These are phyloP conservation scores for Apogon hyalosoma DNA, from an alignment of 2,797 vertebrate genomes.

Conservation along the genomic window DNA sequence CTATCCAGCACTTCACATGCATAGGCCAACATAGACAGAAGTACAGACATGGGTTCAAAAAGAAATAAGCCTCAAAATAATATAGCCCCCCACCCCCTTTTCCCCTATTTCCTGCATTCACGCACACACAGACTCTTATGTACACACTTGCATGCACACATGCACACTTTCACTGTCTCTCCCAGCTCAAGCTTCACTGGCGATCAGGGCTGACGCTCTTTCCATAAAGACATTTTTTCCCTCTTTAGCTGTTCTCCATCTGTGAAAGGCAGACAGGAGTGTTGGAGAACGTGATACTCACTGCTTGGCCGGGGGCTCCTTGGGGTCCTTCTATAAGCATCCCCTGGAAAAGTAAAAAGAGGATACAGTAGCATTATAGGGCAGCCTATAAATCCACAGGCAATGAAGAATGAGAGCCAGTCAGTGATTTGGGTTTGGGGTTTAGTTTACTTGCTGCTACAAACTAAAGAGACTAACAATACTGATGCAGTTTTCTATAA, in stretches of 20 bases:
- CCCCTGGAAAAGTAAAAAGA: constrained; percentile 86
- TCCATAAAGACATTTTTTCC: constrained; percentile 79
- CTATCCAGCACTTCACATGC: constrained; percentile 37
- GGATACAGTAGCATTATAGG: constrained; percentile 77
- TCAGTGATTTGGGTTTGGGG: constrained; percentile 48
- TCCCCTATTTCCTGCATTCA: constrained; percentile 9
- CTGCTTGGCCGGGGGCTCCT: constrained; percentile 91
- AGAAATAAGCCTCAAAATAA: constrained; percentile 64
- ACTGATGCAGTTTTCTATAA: constrained; percentile 33
- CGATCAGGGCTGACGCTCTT: constrained; percentile 73
- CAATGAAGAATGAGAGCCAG: constrained; percentile 31
- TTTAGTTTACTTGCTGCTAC: constrained; percentile 54
- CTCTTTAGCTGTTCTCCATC: constrained; percentile 80
- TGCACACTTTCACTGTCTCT: constrained; percentile 69
- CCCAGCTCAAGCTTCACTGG: constrained; percentile 71
- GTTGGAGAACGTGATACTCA: constrained; percentile 86
- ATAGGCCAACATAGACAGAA: constrained; percentile 68
- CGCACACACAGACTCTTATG: constrained; percentile 43
- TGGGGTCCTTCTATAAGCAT: constrained; percentile 97
- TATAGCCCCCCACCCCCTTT: constrained; percentile 26
- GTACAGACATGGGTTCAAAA: constrained; percentile 57
- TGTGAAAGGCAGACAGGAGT: constrained; percentile 76
- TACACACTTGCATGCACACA: constrained; percentile 56
- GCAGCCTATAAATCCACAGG: constrained; percentile 57
- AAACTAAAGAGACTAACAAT: constrained; percentile 32